These are phyloP conservation scores for Platynereis dumerilii DNA, from an alignment of 2,888 invertebrate species.

Conservation along the genomic window DNA sequence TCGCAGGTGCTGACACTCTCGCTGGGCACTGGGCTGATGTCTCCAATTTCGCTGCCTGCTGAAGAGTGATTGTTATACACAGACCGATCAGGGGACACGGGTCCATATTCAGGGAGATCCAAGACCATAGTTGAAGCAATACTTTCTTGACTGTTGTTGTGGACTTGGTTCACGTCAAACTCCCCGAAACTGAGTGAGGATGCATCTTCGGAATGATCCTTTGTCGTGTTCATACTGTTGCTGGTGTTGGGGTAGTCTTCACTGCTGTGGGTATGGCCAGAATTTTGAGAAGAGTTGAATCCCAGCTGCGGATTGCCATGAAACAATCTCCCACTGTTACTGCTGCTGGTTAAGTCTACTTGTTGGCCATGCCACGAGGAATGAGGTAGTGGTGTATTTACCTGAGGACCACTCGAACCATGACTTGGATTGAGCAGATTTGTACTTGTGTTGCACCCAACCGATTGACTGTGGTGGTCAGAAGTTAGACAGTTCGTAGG, in stretches of 20 bases:
- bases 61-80: slow-evolving; percentile 13
- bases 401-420: neutral
- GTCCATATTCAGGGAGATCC: slow-evolving; percentile 56
- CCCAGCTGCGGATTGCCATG: neutral
- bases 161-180: slow-evolving; percentile 38
- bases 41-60: slow-evolving; percentile 19
- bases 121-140: slow-evolving; percentile 54
- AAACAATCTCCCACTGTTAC: no score
- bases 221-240: neutral
- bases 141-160: slow-evolving; percentile 52
- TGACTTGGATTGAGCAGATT: neutral
- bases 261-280: slow-evolving; percentile 1
- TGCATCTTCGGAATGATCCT: neutral
- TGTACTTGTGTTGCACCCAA: slow-evolving; percentile 47
- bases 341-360: neutral
- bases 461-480: slow-evolving; percentile 14
- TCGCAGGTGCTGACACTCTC: slow-evolving; percentile 37
- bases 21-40: slow-evolving; percentile 30
- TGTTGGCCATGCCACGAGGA: neutral
- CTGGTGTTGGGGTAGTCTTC: slow-evolving; percentile 3
- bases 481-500: neutral
- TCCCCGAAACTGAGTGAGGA: slow-evolving; percentile 38
- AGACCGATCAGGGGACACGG: slow-evolving; percentile 39
- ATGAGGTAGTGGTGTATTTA: slow-evolving; percentile 3
- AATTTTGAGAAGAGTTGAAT: neutral